These are phyloP conservation scores for Leiothrix lutea DNA, from an alignment of 2,113 vertebrate species.

Conservation along the genomic window DNA sequence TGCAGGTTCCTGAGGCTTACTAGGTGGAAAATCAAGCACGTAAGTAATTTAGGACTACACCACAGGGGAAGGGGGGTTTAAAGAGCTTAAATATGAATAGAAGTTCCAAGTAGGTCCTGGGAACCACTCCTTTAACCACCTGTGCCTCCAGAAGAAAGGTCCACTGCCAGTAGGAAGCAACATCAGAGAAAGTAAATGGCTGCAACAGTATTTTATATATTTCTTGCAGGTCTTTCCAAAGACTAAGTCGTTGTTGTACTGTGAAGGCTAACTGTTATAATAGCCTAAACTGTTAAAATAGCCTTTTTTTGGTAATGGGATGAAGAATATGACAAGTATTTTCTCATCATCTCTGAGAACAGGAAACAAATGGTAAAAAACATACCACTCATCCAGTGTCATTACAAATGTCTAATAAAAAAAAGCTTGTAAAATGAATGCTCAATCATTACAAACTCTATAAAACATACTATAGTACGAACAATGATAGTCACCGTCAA, in stretches of 20 bases:
- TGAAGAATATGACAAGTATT: neutral
- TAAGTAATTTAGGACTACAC: neutral
- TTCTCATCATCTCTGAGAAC: neutral
- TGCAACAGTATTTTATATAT: neutral
- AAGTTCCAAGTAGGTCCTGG: neutral
- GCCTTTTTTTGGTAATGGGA: neutral
- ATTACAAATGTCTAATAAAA: neutral
- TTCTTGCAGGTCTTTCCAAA: neutral
- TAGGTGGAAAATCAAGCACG: neutral
- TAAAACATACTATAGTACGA: slow-evolving; percentile 48
- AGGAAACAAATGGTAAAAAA: neutral
- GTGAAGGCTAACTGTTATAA: neutral
- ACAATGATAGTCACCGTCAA: slow-evolving; percentile 27
- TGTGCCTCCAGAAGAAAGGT: neutral
- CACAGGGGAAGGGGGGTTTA: neutral
- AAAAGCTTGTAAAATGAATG: neutral
- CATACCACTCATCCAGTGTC: neutral
- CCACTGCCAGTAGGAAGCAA: neutral
- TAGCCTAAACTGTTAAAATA: neutral
- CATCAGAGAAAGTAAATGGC: neutral
- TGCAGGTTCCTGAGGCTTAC: neutral
- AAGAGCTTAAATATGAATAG: neutral
- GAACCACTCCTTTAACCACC: neutral
- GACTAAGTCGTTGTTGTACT: neutral
- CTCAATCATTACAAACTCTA: neutral